Percentiles rank a stretch among this genome's conserved stretches.
These are phyloP conservation scores for Lochmaea capreae DNA, from an alignment of 2,888 invertebrate species.

Conservation along the genomic window DNA sequence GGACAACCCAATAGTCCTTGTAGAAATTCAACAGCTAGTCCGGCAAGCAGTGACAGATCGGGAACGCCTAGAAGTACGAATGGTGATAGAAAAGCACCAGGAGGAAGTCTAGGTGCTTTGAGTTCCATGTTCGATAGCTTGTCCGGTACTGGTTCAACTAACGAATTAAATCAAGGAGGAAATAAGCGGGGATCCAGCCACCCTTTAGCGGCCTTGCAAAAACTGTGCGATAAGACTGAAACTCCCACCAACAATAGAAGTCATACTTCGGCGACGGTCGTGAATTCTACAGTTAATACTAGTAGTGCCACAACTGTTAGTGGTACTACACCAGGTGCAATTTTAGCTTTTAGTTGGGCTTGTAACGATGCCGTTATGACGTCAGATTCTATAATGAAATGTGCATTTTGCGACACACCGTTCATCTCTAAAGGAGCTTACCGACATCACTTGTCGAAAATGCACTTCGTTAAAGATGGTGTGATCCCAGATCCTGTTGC, in stretches of 20 bases:
- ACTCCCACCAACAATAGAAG: constrained; percentile 70
- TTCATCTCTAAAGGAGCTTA: constrained; percentile 97
- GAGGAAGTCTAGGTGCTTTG: constrained; percentile 82
- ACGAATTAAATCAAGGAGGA: constrained; percentile 65
- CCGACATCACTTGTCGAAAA: constrained; percentile 94
- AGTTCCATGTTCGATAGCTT: constrained; percentile 92
- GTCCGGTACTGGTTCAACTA: constrained; percentile 69
- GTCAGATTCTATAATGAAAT: constrained; percentile 90
- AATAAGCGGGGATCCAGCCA: constrained; percentile 82
- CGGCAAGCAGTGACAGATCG: constrained; percentile 81
- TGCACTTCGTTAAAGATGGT: constrained; percentile 96
- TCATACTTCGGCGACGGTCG: constrained; percentile 58
- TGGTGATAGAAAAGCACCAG: constrained; percentile 70
- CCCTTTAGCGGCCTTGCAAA: constrained; percentile 93
- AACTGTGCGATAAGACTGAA: constrained; percentile 95
- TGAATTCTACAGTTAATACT: constrained; percentile 60
- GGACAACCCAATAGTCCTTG: constrained; percentile 71
- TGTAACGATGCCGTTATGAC: constrained; percentile 93
- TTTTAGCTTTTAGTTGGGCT: constrained; percentile 93
- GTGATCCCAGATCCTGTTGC: constrained; percentile 81
- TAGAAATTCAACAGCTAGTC: constrained; percentile 74
- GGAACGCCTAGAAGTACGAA: constrained; percentile 79
- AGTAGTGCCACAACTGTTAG: constrained; percentile 60
- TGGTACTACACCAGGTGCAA: constrained; percentile 81
- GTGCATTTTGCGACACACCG: constrained; percentile 94